These are phyloP conservation scores for Craterocephalus amniculus DNA, from an alignment of 2,797 vertebrate genomes.

Conservation along the genomic window DNA sequence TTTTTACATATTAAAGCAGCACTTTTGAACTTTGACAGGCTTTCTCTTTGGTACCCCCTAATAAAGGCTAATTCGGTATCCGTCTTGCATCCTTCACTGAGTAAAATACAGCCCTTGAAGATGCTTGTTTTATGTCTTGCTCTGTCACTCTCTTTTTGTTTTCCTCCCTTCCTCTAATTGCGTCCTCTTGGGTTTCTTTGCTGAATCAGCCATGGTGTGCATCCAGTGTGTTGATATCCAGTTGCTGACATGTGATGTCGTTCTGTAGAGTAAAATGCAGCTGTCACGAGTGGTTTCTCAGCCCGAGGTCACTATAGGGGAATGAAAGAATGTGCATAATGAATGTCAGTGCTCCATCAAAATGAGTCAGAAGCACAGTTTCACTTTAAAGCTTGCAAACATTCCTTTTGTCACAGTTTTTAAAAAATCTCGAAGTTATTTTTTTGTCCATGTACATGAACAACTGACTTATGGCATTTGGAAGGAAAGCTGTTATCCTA, in stretches of 20 bases:
- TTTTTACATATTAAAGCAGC: not conserved
- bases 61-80: not conserved
- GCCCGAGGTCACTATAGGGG: not conserved
- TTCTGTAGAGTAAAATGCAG: not conserved
- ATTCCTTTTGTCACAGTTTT: not conserved
- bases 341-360: not conserved
- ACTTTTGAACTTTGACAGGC: not conserved
- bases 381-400: not conserved
- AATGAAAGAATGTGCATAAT: not conserved
- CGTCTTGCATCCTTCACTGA: not conserved
- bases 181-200: not conserved
- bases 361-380: not conserved
- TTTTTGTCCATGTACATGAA: not conserved
- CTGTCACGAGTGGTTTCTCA: not conserved
- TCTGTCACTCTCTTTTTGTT: not conserved
- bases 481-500: not conserved
- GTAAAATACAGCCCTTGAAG: not conserved
- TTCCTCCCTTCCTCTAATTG: not conserved
- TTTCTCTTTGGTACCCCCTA: not conserved
- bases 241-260: not conserved
- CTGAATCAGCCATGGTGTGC: not conserved
- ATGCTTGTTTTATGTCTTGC: not conserved
- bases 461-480: not conserved
- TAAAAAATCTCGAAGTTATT: not conserved
- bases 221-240: not conserved